phyloP scores from a whole-genome alignment of 2,888 invertebrate genomes.

The Mechanitis mazaeus region DNA sequence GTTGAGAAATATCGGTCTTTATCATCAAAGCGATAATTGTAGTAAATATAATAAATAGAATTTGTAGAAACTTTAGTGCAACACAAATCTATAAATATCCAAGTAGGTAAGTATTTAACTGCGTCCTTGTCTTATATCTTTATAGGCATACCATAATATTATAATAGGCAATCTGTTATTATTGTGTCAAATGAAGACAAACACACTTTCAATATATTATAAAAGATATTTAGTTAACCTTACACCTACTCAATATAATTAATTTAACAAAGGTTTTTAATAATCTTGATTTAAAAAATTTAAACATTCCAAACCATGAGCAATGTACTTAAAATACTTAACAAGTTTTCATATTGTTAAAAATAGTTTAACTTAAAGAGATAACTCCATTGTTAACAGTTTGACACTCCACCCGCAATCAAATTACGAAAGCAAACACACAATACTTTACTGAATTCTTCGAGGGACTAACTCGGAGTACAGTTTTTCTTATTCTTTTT shows the following conservation, averaged over 20 bases:
- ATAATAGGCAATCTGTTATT: too few relatives aligned
- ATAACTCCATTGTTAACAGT: slow-evolving; percentile 57
- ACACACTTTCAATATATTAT: too few relatives aligned
- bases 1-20: slow-evolving; percentile 30
- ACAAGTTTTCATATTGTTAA: slow-evolving; percentile 33
- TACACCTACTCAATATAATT: too few relatives aligned
- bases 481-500: slow-evolving; percentile 62
- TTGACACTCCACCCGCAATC: slow-evolving; percentile 64
- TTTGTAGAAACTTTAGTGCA: not conserved
- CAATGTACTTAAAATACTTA: slow-evolving; percentile 25
- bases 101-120: too few relatives aligned
- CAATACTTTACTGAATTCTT: slow-evolving; percentile 70
- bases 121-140: too few relatives aligned
- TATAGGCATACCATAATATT: too few relatives aligned
- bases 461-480: slow-evolving; percentile 64
- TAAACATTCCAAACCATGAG: slow-evolving; percentile 8
- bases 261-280: too few relatives aligned
- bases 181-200: too few relatives aligned
- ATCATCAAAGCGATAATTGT: slow-evolving; percentile 8
- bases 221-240: too few relatives aligned
- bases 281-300: not conserved
- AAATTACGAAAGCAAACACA: slow-evolving; percentile 70
- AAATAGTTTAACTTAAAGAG: slow-evolving; percentile 50
- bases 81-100: not conserved
- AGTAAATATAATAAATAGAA: not conserved